Conservation (phyloP, 2,113 vertebrate genomes). For the Electrona antarctica region DNA sequence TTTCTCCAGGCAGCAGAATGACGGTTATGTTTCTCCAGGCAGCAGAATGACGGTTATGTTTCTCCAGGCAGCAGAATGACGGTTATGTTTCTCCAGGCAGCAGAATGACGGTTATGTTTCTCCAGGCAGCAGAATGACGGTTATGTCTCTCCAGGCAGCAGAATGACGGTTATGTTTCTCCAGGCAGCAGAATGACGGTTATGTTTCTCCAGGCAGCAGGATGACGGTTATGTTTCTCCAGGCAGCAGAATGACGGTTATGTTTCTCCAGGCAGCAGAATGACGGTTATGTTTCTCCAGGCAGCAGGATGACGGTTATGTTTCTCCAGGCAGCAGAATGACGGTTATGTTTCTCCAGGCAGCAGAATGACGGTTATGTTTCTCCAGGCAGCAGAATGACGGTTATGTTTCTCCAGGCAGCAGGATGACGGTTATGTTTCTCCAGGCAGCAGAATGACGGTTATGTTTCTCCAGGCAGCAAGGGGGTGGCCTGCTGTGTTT, state of each 20-base stretch:
- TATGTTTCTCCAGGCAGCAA: slow-evolving; percentile 12
- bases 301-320: slow-evolving; percentile 18
- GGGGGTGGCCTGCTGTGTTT: slow-evolving; percentile 28
- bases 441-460: slow-evolving; percentile 6
- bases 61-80: slow-evolving; percentile 12
- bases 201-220: neutral
- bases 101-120: slow-evolving; percentile 20
- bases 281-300: slow-evolving; percentile 17
- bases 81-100: slow-evolving; percentile 8
- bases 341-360: slow-evolving; percentile 9
- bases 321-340: slow-evolving; percentile 9
- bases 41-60: slow-evolving; percentile 17
- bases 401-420: slow-evolving; percentile 9
- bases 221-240: slow-evolving; percentile 18
- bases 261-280: neutral
- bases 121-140: slow-evolving; percentile 6
- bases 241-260: slow-evolving; percentile 17
- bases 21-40: slow-evolving; percentile 15
- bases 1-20: slow-evolving; percentile 1
- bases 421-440: slow-evolving; percentile 20
- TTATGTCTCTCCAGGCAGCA: slow-evolving; percentile 9
- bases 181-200: slow-evolving; percentile 13
- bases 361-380: slow-evolving; percentile 22
- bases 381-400: slow-evolving; percentile 5
- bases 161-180: slow-evolving; percentile 19